Evolutionary conservation across 1,140 invertebrate genomes (phyloP).

Genomic region (Holotrichia oblita): DNA sequence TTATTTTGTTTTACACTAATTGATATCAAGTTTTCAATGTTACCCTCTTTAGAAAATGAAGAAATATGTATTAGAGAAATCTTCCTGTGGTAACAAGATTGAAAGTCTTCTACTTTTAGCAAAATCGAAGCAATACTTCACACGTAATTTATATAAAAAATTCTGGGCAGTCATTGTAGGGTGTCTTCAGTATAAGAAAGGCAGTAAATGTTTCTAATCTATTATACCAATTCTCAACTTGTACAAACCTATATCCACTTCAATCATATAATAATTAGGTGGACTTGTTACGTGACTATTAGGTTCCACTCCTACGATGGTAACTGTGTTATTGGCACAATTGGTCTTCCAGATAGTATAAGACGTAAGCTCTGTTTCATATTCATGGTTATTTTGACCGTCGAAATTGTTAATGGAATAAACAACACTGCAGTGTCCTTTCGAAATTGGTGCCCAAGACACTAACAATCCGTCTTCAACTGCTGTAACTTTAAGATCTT

Average conservation of each 20-base stretch:
- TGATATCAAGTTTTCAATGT: no score
- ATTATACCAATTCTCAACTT: no score
- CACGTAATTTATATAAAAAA: no score
- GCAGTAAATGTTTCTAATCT: no score
- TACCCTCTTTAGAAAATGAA: no score
- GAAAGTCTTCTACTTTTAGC: no score
- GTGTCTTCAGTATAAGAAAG: no score
- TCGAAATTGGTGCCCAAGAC: neutral
- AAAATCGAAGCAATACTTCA: no score
- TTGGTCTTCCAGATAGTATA: neutral
- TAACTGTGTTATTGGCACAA: neutral
- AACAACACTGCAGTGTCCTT: neutral
- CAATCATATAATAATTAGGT: neutral
- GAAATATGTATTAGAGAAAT: no score
- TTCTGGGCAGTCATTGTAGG: no score
- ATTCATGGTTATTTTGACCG: neutral
- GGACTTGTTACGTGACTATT: neutral
- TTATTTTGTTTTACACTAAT: no score
- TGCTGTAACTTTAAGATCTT: neutral
- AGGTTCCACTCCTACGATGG: neutral
- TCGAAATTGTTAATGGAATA: constrained; percentile 3
- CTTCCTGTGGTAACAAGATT: no score
- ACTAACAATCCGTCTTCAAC: neutral
- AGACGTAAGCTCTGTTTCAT: neutral
- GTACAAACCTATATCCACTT: neutral